phyloP scores from a whole-genome alignment of 1,140 invertebrate species.

The Nebria ingens region DNA sequence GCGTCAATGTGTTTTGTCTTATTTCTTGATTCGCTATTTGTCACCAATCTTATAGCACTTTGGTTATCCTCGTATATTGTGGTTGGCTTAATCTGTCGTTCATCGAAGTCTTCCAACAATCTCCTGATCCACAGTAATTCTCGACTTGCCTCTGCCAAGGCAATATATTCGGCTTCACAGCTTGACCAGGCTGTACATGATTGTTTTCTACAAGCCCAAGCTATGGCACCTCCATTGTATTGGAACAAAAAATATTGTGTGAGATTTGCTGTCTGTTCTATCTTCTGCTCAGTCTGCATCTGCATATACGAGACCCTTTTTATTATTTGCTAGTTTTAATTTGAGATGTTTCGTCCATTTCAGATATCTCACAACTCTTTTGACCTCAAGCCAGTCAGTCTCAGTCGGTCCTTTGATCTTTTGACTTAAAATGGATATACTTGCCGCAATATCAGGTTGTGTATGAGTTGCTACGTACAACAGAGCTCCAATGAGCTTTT shows the following conservation, averaged over 20 bases:
- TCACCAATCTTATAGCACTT: constrained; percentile 24
- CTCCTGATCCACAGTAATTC: neutral
- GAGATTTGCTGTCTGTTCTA: constrained; percentile 27
- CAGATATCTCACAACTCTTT: constrained; percentile 28
- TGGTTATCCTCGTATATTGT: constrained; percentile 29
- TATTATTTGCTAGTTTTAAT: constrained; percentile 8
- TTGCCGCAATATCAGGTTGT: constrained; percentile 32
- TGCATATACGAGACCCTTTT: constrained; percentile 18
- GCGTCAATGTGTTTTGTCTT: constrained; percentile 29
- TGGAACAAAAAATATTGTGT: constrained; percentile 27
- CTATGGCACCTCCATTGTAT: constrained; percentile 18
- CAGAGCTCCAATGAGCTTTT: constrained; percentile 27
- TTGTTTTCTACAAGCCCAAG: constrained; percentile 2
- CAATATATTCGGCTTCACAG: neutral
- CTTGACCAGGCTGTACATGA: neutral
- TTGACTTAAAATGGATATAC: constrained; percentile 28
- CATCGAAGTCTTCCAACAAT: constrained; percentile 20
- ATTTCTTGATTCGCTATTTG: constrained; percentile 26
- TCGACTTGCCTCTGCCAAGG: neutral
- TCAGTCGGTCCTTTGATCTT: constrained; percentile 21
- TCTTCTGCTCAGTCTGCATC: constrained; percentile 31
- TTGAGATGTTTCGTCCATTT: constrained; percentile 22
- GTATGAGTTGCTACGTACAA: constrained; percentile 31
- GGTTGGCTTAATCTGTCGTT: constrained; percentile 18
- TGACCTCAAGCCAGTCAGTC: constrained; percentile 26